Percentiles rank a stretch among this genome's conserved stretches.
Conservation (phyloP, 1,140 invertebrate species). For the Limonius californicus region DNA sequence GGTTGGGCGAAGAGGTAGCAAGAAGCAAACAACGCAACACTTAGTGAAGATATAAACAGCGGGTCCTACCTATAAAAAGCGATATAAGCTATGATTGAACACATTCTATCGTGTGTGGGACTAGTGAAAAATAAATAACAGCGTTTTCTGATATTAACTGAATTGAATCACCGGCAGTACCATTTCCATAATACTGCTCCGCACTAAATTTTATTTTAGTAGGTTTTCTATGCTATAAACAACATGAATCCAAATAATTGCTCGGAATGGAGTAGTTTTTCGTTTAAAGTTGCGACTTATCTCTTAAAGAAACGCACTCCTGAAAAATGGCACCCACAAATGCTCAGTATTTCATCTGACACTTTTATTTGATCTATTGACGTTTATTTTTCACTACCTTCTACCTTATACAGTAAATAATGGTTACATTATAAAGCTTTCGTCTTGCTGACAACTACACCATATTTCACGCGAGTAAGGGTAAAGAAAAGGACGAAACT, state of each 20-base stretch:
- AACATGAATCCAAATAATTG: not conserved
- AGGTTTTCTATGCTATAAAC: not conserved
- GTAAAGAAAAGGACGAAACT: not conserved
- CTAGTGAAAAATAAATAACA: constrained; percentile 14
- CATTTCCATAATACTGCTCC: not conserved
- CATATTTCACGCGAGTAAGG: not conserved
- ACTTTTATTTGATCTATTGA: not conserved
- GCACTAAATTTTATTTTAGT: not conserved
- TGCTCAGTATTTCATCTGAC: not conserved
- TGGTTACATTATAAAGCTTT: not conserved
- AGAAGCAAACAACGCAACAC: constrained; percentile 9
- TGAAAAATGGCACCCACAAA: not conserved
- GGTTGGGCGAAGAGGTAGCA: constrained; percentile 4
- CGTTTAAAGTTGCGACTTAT: not conserved
- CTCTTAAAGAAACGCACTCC: not conserved
- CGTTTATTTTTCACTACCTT: not conserved
- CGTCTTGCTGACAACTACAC: not conserved
- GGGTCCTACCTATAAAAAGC: constrained; percentile 6
- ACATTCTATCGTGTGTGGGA: constrained; percentile 9
- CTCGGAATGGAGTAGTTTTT: not conserved
- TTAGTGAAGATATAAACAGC: constrained; percentile 15
- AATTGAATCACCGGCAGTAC: not conserved
- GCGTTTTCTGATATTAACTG: constrained; percentile 5
- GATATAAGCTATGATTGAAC: constrained; percentile 14
- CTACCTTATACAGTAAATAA: not conserved